Conservation (phyloP, 2,797 vertebrate species). For the Aldrovandia affinis region DNA sequence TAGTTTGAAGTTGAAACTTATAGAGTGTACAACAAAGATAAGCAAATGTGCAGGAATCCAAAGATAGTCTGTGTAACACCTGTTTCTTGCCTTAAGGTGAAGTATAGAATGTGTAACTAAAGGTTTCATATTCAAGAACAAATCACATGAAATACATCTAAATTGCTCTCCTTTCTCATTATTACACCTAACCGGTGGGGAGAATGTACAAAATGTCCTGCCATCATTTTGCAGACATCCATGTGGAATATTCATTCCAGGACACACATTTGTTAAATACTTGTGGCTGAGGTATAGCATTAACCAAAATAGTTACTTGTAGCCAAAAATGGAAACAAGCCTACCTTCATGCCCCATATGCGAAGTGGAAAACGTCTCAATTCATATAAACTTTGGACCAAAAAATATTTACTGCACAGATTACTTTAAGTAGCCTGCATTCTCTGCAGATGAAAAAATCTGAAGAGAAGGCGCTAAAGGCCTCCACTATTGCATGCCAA, state of each 20-base stretch:
- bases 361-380: no score
- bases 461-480: no score
- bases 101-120: no score
- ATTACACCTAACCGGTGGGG: background rate
- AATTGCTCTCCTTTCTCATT: background rate
- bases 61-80: background rate
- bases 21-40: background rate
- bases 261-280: background rate
- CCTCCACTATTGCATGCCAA: no score
- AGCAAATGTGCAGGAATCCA: constrained; percentile 2
- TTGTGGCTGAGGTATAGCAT: background rate
- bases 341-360: no score
- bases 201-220: background rate
- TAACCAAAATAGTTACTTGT: background rate
- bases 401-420: no score
- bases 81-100: no score
- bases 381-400: no score
- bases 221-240: background rate
- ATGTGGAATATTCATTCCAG: background rate
- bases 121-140: no score
- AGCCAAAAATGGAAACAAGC: background rate
- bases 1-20: background rate
- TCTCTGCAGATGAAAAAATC: no score
- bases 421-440: no score
- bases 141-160: background rate